phyloP scores from a whole-genome alignment of 1,140 invertebrate species.

The Pteromalus puparum region DNA sequence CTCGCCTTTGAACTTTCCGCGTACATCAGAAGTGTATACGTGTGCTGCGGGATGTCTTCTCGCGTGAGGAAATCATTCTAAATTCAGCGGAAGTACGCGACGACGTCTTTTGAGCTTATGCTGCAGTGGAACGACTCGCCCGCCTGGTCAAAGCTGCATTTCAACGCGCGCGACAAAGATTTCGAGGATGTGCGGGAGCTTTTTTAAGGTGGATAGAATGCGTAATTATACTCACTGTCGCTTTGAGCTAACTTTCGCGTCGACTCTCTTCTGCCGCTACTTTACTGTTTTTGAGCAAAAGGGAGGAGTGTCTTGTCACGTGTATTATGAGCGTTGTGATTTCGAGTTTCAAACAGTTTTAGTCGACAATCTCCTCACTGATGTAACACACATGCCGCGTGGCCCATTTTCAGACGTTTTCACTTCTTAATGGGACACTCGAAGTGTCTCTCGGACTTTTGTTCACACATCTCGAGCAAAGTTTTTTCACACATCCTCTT shows the following conservation, averaged over 20 bases:
- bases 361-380: neutral
- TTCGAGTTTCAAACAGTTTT: neutral
- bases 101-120: neutral
- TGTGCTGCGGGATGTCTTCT: neutral
- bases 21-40: no score
- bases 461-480: neutral
- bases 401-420: neutral
- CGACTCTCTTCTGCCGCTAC: no score
- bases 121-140: neutral
- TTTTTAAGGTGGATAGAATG: neutral
- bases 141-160: neutral
- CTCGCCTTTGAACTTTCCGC: slow-evolving; percentile 17
- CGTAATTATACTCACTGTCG: neutral
- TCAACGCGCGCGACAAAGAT: neutral
- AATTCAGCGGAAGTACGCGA: neutral
- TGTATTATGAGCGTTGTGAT: neutral
- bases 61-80: neutral
- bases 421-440: neutral
- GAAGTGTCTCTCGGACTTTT: neutral
- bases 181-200: neutral
- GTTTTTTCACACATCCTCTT: no score
- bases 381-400: neutral
- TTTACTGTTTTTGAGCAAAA: neutral
- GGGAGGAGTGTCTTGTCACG: no score
- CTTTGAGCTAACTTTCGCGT: neutral